A percentile compares a stretch with the other conserved stretches of the same genome.
Conservation (phyloP, 1,140 invertebrate species). For the Papilio polyxenes region DNA sequence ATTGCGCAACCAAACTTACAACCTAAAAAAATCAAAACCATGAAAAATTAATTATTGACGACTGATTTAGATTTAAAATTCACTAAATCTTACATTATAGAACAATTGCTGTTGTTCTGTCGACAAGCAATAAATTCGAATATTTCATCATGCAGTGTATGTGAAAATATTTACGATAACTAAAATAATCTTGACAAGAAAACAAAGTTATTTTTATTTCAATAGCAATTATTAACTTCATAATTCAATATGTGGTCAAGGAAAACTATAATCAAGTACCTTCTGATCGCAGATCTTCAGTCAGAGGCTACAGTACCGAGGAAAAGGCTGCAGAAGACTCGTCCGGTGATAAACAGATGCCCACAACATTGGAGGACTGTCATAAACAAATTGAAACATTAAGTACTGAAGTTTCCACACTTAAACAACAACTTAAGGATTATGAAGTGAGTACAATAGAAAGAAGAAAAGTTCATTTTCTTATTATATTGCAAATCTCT, state of each 20-base stretch:
- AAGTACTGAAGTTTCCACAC: slow-evolving; percentile 53
- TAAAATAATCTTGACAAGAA: no score
- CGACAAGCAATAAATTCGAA: not conserved
- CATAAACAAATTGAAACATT: slow-evolving; percentile 71
- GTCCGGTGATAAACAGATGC: slow-evolving; percentile 51
- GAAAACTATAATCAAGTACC: not conserved
- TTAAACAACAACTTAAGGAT: slow-evolving; percentile 64
- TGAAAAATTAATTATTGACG: slow-evolving; percentile 18
- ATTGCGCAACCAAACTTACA: slow-evolving; percentile 69
- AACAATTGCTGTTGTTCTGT: not conserved
- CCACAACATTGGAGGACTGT: slow-evolving; percentile 64
- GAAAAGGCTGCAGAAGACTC: slow-evolving; percentile 60
- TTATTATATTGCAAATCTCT: no score
- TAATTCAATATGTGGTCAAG: not conserved
- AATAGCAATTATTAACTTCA: no score
- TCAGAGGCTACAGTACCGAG: slow-evolving; percentile 64
- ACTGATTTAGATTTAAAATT: not conserved
- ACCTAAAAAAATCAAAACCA: slow-evolving; percentile 53
- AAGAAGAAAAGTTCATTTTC: not conserved
- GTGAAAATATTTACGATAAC: no score
- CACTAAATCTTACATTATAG: not conserved
- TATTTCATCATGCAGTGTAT: slow-evolving; percentile 27
- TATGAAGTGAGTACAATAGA: slow-evolving; percentile 58
- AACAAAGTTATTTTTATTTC: no score
- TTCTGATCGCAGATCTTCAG: slow-evolving; percentile 50